These are phyloP conservation scores for Sinocyclocheilus anophthalmus DNA, from an alignment of 2,113 vertebrate genomes.

Conservation along the genomic window DNA sequence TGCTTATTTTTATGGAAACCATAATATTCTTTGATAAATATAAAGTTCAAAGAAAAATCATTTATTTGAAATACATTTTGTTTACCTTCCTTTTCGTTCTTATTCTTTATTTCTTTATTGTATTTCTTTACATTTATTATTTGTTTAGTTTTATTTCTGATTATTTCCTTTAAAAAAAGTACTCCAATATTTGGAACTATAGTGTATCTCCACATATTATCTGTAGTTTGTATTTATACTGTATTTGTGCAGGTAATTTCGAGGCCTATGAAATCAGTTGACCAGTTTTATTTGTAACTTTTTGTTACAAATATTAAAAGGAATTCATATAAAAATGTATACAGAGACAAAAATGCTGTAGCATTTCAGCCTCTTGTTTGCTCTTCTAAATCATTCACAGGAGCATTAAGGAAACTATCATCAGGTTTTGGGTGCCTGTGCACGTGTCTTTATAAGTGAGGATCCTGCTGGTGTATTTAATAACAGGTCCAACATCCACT, in stretches of 20 bases:
- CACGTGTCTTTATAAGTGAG: slow-evolving; percentile 1
- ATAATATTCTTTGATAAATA: too few relatives aligned
- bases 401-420: not conserved
- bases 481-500: not conserved
- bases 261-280: not conserved
- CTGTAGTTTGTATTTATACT: not conserved
- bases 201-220: not conserved
- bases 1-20: too few relatives aligned
- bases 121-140: too few relatives aligned
- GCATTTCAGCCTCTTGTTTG: not conserved
- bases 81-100: too few relatives aligned
- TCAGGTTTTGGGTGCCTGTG: not conserved
- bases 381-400: not conserved
- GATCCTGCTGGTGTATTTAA: not conserved
- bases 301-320: not conserved
- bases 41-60: too few relatives aligned
- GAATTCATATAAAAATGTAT: not conserved
- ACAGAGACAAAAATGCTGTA: not conserved
- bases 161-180: too few relatives aligned
- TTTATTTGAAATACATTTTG: too few relatives aligned
- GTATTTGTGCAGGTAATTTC: not conserved
- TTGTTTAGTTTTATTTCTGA: too few relatives aligned
- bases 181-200: not conserved
- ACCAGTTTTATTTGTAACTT: not conserved
- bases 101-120: too few relatives aligned